phyloP scores from a whole-genome alignment of 1,140 invertebrate genomes.

The Drosophila kepulauana region DNA sequence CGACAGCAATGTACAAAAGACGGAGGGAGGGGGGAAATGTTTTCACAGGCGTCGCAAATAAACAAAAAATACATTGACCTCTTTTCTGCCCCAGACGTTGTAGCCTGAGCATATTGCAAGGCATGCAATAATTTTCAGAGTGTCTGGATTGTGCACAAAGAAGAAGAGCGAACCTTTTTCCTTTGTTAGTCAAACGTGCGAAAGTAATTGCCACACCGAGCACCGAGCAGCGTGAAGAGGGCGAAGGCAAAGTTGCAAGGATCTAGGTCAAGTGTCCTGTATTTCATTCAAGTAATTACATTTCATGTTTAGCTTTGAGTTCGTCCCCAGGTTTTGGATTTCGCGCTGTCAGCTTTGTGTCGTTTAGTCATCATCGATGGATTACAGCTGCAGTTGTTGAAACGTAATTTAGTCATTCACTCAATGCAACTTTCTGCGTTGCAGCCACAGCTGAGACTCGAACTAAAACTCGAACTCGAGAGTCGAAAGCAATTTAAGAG shows the following conservation, averaged over 20 bases:
- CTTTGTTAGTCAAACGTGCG: constrained; percentile 59
- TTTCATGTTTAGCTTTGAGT: constrained; percentile 52
- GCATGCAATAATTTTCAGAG: constrained; percentile 69
- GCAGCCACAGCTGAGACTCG: constrained; percentile 17
- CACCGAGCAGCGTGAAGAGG: neutral
- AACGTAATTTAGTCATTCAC: constrained; percentile 53
- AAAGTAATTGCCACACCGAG: constrained; percentile 64
- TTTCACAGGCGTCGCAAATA: constrained; percentile 43
- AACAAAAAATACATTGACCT: constrained; percentile 75
- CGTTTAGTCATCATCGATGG: constrained; percentile 24
- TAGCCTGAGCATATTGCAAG: constrained; percentile 64
- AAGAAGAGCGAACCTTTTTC: constrained; percentile 48
- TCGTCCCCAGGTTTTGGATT: constrained; percentile 21
- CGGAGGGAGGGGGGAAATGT: neutral
- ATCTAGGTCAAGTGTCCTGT: constrained; percentile 72
- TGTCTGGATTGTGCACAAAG: constrained; percentile 54
- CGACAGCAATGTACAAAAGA: neutral
- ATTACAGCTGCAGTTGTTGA: constrained; percentile 26
- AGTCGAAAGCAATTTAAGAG: neutral
- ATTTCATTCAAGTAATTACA: constrained; percentile 76
- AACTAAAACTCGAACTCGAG: neutral
- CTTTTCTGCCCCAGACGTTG: constrained; percentile 36
- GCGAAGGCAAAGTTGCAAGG: constrained; percentile 10
- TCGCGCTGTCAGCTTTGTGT: constrained; percentile 35
- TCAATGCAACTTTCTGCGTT: constrained; percentile 37